Conservation (phyloP, 2,113 vertebrate species). For the Bubo scandiacus region DNA sequence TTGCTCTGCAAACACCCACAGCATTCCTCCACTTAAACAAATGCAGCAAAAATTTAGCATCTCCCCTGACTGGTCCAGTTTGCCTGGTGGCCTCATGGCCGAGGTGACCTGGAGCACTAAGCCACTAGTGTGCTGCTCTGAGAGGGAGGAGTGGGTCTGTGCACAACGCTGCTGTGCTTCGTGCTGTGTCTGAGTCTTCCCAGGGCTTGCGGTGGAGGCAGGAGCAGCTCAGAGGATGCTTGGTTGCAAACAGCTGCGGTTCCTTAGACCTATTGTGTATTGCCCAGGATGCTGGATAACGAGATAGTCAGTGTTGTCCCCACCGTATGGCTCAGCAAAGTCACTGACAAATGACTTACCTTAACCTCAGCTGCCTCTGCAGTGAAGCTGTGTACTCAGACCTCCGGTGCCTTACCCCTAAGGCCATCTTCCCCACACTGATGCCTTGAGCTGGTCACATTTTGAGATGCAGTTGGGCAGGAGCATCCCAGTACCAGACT, state of each 20-base stretch:
- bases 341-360: neutral
- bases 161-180: neutral
- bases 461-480: neutral
- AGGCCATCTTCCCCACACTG: accelerated
- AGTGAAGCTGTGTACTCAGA: neutral
- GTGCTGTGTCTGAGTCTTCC: neutral
- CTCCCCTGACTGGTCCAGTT: neutral
- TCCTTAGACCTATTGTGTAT: neutral
- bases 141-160: neutral
- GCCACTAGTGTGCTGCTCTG: accelerated
- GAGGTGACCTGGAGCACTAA: neutral
- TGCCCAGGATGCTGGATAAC: neutral
- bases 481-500: accelerated
- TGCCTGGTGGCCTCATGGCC: neutral
- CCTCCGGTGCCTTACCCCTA: too few relatives aligned
- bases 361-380: neutral
- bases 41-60: neutral
- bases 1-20: neutral
- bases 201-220: neutral
- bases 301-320: accelerated
- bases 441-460: neutral
- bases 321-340: neutral
- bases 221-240: neutral
- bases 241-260: neutral
- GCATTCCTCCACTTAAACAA: neutral